Evolutionary conservation across 1,140 invertebrate species (phyloP).

Genomic region (Vanessa tameamea): DNA sequence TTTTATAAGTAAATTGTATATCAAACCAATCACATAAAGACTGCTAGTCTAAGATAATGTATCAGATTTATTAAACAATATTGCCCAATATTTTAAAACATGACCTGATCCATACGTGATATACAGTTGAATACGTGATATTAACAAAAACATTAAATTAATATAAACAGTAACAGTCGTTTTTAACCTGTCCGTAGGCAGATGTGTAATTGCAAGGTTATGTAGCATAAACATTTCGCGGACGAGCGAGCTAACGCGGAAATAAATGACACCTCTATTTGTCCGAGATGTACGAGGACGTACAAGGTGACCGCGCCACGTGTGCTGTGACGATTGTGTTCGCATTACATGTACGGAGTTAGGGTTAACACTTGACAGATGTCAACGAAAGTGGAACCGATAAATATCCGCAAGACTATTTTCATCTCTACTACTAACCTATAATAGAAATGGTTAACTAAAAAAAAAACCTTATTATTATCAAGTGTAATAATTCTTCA

Average conservation of each 20-base stretch:
- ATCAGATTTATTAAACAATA: background rate
- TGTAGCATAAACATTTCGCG: slow-evolving; percentile 39
- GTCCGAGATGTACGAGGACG: slow-evolving; percentile 69
- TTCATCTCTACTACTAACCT: no score
- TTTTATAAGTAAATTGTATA: background rate
- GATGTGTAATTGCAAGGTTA: slow-evolving; percentile 34
- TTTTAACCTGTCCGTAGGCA: slow-evolving; percentile 22
- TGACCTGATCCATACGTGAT: background rate
- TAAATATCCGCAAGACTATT: background rate
- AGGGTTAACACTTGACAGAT: background rate
- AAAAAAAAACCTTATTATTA: background rate
- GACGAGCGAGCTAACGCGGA: slow-evolving; percentile 53
- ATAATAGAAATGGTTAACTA: no score
- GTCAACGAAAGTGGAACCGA: background rate
- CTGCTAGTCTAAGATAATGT: background rate
- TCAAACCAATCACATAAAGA: background rate
- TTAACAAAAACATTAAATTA: background rate
- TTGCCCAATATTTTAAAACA: background rate
- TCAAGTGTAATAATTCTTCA: no score
- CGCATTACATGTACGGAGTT: slow-evolving; percentile 1
- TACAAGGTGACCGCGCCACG: slow-evolving; percentile 69
- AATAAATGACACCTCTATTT: slow-evolving; percentile 70
- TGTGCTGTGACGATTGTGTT: slow-evolving; percentile 30
- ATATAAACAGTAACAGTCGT: slow-evolving; percentile 6
- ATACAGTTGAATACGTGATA: background rate